These are phyloP conservation scores for Orchesella cincta DNA, from an alignment of 1,140 invertebrate genomes.

Conservation along the genomic window DNA sequence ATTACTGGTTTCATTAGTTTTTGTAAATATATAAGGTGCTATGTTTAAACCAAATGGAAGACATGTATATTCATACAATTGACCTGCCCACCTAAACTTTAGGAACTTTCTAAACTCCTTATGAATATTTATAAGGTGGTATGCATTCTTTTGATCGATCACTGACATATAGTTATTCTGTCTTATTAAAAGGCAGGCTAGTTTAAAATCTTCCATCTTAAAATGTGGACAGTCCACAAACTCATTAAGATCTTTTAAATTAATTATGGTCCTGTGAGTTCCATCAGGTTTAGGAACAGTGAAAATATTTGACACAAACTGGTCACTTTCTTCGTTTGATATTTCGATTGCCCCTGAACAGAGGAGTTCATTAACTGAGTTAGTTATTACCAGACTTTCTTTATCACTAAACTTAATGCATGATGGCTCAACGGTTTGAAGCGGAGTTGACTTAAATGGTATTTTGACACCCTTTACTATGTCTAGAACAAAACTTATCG, in stretches of 20 bases:
- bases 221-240: constrained; percentile 35
- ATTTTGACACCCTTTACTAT: neutral
- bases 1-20: constrained; percentile 38
- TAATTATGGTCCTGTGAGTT: constrained; percentile 26
- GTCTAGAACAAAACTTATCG: neutral
- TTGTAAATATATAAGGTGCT: constrained; percentile 39
- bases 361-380: neutral
- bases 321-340: neutral
- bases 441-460: neutral
- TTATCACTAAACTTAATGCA: neutral
- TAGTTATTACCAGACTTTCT: neutral
- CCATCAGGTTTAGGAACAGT: constrained; percentile 36
- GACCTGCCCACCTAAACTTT: constrained; percentile 28
- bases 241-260: constrained; percentile 37
- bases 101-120: constrained; percentile 33
- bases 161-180: constrained; percentile 25
- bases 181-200: constrained; percentile 17
- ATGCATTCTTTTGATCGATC: constrained; percentile 42
- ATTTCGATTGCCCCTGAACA: neutral
- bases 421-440: neutral
- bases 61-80: constrained; percentile 38
- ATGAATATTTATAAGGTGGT: constrained; percentile 30
- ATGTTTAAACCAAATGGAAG: constrained; percentile 37
- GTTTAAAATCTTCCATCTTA: constrained; percentile 42
- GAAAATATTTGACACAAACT: constrained; percentile 30